These are phyloP conservation scores for Agonopterix alstromeriana DNA, from an alignment of 2,888 invertebrate genomes.

Conservation along the genomic window DNA sequence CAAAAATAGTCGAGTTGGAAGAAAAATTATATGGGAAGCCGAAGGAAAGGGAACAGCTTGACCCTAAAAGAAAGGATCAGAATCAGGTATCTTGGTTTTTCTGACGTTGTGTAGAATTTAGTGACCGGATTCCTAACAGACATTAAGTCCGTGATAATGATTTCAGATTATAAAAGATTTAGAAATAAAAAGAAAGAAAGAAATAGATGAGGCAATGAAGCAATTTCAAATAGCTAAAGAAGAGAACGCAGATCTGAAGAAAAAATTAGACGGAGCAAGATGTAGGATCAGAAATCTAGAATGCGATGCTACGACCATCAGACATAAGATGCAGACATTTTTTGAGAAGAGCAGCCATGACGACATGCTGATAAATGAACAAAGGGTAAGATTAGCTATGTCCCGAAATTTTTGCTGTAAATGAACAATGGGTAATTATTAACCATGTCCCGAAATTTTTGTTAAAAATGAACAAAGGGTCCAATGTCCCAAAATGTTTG, in stretches of 20 bases:
- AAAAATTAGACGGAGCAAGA: slow-evolving; percentile 80
- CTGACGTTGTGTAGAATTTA: too few species aligned
- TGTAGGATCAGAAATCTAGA: slow-evolving; percentile 83
- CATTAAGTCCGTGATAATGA: too few species aligned
- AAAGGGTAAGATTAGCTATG: slow-evolving; percentile 66
- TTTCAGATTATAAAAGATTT: slow-evolving; percentile 57
- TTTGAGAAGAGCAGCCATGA: slow-evolving; percentile 80
- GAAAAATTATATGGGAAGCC: slow-evolving; percentile 73
- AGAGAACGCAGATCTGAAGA: slow-evolving; percentile 77
- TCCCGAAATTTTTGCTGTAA: too few species aligned
- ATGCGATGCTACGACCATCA: slow-evolving; percentile 76
- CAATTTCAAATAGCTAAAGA: slow-evolving; percentile 74
- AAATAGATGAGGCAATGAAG: slow-evolving; percentile 77
- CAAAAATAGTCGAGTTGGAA: slow-evolving; percentile 81
- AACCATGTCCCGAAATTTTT: too few species aligned
- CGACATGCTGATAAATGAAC: slow-evolving; percentile 77
- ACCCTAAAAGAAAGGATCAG: slow-evolving; percentile 37
- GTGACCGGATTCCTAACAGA: too few species aligned
- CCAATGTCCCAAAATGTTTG: background rate
- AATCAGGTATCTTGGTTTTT: slow-evolving; percentile 28
- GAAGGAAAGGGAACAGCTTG: slow-evolving; percentile 27
- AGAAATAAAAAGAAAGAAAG: slow-evolving; percentile 74
- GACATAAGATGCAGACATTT: slow-evolving; percentile 77
- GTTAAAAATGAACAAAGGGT: slow-evolving; percentile 79
- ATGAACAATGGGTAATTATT: too few species aligned